Conservation (phyloP, 2,113 vertebrate species). For the Sarotherodon lohbergeri region DNA sequence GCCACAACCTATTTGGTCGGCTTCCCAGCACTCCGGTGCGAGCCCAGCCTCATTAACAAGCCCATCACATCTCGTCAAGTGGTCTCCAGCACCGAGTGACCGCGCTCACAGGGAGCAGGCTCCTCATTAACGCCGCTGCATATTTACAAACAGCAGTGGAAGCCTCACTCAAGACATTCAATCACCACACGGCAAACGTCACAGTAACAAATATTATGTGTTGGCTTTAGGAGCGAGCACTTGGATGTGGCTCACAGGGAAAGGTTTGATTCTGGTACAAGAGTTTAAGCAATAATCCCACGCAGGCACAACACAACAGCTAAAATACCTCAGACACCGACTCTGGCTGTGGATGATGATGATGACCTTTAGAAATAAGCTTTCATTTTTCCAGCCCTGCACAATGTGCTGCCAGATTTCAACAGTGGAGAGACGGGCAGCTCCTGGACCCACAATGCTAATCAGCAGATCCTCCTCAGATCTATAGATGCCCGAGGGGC, state of each 20-base stretch:
- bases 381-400: not conserved
- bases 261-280: not conserved
- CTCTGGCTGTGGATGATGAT: not conserved
- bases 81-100: slow-evolving; percentile 63
- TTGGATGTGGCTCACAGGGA: not conserved
- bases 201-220: not conserved
- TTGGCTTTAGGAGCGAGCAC: not conserved
- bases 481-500: not conserved
- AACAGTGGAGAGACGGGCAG: not conserved
- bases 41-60: slow-evolving; percentile 60
- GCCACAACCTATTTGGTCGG: slow-evolving; percentile 76
- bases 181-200: not conserved
- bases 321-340: not conserved
- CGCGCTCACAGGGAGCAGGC: slow-evolving; percentile 54
- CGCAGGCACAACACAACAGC: not conserved
- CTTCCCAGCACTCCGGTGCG: slow-evolving; percentile 78
- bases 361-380: not conserved
- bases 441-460: not conserved
- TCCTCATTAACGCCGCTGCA: slow-evolving; percentile 83
- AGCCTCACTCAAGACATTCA: not conserved
- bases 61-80: slow-evolving; percentile 78
- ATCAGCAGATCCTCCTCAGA: not conserved
- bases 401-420: not conserved
- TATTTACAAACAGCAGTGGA: slow-evolving; percentile 80
- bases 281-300: not conserved